A percentile compares a stretch with the other conserved stretches of the same genome.
Conservation (phyloP, 2,113 vertebrate genomes). For the Megaleporinus macrocephalus region DNA sequence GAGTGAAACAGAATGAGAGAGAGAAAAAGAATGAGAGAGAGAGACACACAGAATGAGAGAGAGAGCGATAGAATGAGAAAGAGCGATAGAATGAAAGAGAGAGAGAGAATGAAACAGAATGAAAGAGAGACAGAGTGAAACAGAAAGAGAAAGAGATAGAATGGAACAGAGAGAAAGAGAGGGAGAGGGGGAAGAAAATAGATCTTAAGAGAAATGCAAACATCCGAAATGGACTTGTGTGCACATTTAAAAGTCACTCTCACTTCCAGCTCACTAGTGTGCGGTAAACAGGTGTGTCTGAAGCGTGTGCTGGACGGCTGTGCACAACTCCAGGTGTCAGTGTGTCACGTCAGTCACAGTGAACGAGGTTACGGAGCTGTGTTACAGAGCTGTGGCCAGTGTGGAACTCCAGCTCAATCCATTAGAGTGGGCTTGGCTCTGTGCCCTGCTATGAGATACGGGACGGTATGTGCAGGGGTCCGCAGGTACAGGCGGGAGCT, state of each 20-base stretch:
- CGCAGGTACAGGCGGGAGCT: too few relatives aligned
- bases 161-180: too few relatives aligned
- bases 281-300: constrained; percentile 43
- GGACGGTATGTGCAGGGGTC: not conserved
- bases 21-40: too few relatives aligned
- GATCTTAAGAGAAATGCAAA: constrained; percentile 69
- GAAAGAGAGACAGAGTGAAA: too few relatives aligned
- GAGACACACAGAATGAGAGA: too few relatives aligned
- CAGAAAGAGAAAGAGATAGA: too few relatives aligned
- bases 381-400: constrained; percentile 12
- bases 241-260: constrained; percentile 62
- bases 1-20: too few relatives aligned
- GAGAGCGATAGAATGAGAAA: too few relatives aligned
- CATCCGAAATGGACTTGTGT: constrained; percentile 70
- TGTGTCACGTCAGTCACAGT: constrained; percentile 67
- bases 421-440: constrained; percentile 34
- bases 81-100: too few relatives aligned
- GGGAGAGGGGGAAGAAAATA: too few relatives aligned
- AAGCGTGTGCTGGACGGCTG: not conserved
- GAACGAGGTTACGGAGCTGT: constrained; percentile 56
- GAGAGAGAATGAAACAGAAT: too few relatives aligned
- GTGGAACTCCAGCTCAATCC: constrained; percentile 24
- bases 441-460: not conserved
- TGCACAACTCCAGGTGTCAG: constrained; percentile 38
- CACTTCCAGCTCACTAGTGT: constrained; percentile 21